These are phyloP conservation scores for Acanthopagrus latus DNA, from an alignment of 2,797 vertebrate genomes.

Conservation along the genomic window DNA sequence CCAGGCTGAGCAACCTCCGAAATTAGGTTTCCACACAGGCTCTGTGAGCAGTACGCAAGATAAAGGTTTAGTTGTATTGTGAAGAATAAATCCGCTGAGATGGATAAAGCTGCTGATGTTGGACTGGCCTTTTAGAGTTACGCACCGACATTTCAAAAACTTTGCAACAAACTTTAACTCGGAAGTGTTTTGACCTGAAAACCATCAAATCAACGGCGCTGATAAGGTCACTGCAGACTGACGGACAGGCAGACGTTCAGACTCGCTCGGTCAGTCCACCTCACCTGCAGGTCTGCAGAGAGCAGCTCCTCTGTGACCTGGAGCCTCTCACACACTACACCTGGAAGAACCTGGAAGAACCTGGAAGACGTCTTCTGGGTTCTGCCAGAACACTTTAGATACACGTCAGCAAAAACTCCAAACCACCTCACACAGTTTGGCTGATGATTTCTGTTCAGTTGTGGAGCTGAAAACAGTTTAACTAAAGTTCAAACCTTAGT, in stretches of 20 bases:
- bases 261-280: neutral
- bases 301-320: too few species aligned
- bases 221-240: neutral
- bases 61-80: neutral
- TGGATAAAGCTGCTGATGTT: neutral
- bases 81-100: neutral
- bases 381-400: too few species aligned
- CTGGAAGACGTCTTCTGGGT: too few species aligned
- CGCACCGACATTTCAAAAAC: neutral
- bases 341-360: too few species aligned
- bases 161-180: neutral
- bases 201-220: neutral
- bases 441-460: too few species aligned
- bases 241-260: neutral
- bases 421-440: too few species aligned
- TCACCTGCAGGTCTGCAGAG: neutral
- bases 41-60: neutral
- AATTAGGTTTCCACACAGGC: neutral
- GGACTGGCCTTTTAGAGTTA: neutral
- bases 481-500: too few species aligned
- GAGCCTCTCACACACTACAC: too few species aligned
- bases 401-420: too few species aligned
- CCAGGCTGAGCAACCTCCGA: neutral
- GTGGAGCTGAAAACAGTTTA: too few species aligned
- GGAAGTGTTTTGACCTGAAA: neutral